phyloP scores from a whole-genome alignment of 2,797 vertebrate species.

The Carduelis carduelis region DNA sequence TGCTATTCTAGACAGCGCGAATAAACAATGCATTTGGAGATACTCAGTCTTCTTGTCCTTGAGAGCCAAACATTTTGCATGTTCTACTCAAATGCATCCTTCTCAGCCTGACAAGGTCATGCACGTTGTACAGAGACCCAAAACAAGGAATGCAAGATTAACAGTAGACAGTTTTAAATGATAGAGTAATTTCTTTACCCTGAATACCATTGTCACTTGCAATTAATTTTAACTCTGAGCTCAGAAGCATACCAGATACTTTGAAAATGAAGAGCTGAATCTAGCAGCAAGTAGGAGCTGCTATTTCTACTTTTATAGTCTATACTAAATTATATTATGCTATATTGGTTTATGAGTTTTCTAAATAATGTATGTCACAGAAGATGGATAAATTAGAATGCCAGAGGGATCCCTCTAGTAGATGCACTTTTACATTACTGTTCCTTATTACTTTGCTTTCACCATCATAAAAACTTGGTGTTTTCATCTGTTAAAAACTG shows the following conservation, averaged over 20 bases:
- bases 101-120: conserved; percentile 12
- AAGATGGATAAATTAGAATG: not conserved
- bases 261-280: not conserved
- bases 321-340: not conserved
- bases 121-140: not conserved
- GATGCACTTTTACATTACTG: not conserved
- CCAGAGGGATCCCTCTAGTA: not conserved
- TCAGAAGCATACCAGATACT: not conserved
- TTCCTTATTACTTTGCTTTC: not conserved
- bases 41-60: not conserved
- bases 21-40: not conserved
- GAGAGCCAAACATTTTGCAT: not conserved
- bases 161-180: not conserved
- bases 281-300: not conserved
- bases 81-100: not conserved
- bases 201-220: not conserved
- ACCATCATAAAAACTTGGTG: not conserved
- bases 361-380: not conserved
- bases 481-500: not conserved
- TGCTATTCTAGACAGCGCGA: not conserved
- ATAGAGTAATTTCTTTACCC: conserved; percentile 19
- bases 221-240: conserved; percentile 36
- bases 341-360: not conserved
- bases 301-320: not conserved
- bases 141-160: conserved; percentile 32